Conservation (phyloP, 2,113 vertebrate genomes). For the Marmota flaviventris region DNA sequence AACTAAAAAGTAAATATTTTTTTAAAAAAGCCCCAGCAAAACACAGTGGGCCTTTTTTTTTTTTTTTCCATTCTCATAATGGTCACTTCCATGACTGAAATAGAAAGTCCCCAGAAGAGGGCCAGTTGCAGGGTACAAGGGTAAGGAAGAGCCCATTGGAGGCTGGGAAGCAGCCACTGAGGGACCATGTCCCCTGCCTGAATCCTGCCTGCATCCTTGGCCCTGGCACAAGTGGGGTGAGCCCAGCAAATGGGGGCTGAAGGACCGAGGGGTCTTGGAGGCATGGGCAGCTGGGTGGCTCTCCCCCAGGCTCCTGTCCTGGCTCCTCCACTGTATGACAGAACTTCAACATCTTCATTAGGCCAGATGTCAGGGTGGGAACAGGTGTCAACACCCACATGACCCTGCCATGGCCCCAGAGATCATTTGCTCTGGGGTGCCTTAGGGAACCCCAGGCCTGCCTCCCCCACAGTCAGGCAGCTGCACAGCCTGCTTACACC, state of each 20-base stretch:
- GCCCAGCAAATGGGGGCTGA: neutral
- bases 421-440: too few relatives aligned
- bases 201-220: too few relatives aligned
- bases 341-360: neutral
- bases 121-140: neutral
- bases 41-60: neutral
- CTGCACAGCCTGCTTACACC: neutral
- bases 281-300: too few relatives aligned
- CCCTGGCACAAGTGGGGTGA: neutral
- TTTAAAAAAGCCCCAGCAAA: neutral
- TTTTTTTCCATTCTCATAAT: too few relatives aligned
- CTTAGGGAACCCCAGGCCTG: neutral
- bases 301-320: neutral
- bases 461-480: neutral
- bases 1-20: too few relatives aligned
- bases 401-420: neutral
- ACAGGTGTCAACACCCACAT: neutral
- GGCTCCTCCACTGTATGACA: neutral
- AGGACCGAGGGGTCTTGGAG: neutral
- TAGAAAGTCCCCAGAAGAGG: neutral
- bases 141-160: rapidly evolving
- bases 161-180: neutral
- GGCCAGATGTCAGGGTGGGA: neutral
- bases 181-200: neutral
- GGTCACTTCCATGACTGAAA: neutral